Conservation (phyloP, 2,113 vertebrate genomes). For the Prochilodus magdalenae region DNA sequence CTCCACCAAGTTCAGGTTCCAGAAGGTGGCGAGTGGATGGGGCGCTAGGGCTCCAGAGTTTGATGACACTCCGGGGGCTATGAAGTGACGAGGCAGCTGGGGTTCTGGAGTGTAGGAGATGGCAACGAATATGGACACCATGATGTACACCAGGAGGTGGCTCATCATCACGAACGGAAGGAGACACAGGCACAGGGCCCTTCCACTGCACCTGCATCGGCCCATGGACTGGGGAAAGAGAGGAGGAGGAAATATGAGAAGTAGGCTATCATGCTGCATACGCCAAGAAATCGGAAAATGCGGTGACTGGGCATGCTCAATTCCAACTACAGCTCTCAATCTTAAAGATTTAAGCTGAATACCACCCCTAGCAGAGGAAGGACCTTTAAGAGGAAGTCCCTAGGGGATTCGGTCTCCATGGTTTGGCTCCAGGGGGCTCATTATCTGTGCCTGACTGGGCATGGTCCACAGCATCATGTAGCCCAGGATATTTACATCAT, state of each 20-base stretch:
- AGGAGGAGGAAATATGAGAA: not conserved
- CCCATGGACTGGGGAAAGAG: slow-evolving; percentile 67
- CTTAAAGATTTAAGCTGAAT: not conserved
- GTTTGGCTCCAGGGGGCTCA: slow-evolving; percentile 68
- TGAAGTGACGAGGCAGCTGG: slow-evolving; percentile 69
- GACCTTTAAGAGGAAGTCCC: slow-evolving; percentile 45
- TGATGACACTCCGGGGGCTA: slow-evolving; percentile 69
- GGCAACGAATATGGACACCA: slow-evolving; percentile 77
- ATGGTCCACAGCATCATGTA: slow-evolving; percentile 60
- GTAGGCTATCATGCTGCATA: not conserved
- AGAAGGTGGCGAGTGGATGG: slow-evolving; percentile 73
- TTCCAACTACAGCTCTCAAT: not conserved
- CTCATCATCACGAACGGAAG: slow-evolving; percentile 80
- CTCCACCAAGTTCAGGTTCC: slow-evolving; percentile 75
- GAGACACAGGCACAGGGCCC: slow-evolving; percentile 77
- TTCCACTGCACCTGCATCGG: slow-evolving; percentile 73
- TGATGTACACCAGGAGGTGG: slow-evolving; percentile 77
- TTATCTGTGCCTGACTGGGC: slow-evolving; percentile 66
- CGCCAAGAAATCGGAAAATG: not conserved
- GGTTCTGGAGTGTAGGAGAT: slow-evolving; percentile 75
- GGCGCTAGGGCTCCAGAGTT: slow-evolving; percentile 65
- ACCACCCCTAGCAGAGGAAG: not conserved
- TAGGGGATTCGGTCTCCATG: slow-evolving; percentile 67
- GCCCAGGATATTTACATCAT: slow-evolving; percentile 59
- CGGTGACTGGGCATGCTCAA: too few relatives aligned